Evolutionary conservation across 2,797 vertebrate species (phyloP).

Genomic region (Cetoscarus ocellatus): DNA sequence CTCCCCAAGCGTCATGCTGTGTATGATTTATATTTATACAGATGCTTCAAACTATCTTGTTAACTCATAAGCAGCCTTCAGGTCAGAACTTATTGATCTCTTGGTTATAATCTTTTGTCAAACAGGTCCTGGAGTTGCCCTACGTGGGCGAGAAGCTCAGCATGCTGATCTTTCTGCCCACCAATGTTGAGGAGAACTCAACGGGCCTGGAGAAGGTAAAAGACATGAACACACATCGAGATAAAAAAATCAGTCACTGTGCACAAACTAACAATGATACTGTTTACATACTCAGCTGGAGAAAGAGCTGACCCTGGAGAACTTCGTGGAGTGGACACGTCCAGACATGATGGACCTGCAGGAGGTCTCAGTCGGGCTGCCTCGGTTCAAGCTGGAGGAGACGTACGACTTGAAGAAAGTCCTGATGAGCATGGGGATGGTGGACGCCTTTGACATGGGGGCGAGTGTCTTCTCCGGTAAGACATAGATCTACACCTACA

Average conservation of each 20-base stretch:
- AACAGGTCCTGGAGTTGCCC: conserved; percentile 88
- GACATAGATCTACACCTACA: neutral
- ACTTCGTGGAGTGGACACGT: conserved; percentile 86
- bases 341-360: conserved; percentile 84
- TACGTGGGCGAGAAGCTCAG: conserved; percentile 86
- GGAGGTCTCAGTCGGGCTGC: conserved; percentile 85
- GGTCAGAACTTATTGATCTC: too few relatives aligned
- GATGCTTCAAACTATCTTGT: too few relatives aligned
- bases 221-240: conserved; percentile 13
- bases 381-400: conserved; percentile 90
- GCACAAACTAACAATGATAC: neutral
- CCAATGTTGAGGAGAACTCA: conserved; percentile 74
- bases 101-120: neutral
- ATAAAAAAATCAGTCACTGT: neutral
- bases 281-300: conserved; percentile 84
- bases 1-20: too few relatives aligned
- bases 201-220: conserved; percentile 89
- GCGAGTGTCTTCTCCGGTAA: conserved; percentile 87
- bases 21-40: too few relatives aligned
- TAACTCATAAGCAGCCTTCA: too few relatives aligned
- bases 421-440: conserved; percentile 90
- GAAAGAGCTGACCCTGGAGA: conserved; percentile 86
- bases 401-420: conserved; percentile 85
- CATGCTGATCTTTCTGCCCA: conserved; percentile 90
- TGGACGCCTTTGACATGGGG: conserved; percentile 81